phyloP scores from a whole-genome alignment of 2,888 invertebrate species.

The Fragum sueziense region DNA sequence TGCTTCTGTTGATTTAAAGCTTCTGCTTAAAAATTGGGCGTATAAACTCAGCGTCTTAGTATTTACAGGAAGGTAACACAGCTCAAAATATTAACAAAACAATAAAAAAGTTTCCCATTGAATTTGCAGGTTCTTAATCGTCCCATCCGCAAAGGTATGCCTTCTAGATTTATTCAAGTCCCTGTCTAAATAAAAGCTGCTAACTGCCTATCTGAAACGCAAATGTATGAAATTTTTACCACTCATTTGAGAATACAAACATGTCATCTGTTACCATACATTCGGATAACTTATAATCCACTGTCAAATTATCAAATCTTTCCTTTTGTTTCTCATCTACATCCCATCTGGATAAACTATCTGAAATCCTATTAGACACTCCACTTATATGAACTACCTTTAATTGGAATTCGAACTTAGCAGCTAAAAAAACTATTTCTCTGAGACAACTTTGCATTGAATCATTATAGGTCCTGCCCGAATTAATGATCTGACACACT shows the following conservation, averaged over 20 bases:
- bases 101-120: background rate
- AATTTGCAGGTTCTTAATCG: background rate
- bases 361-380: no score
- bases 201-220: background rate
- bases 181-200: background rate
- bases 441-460: constrained; percentile 6
- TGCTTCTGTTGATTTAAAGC: no score
- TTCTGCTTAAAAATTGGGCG: no score
- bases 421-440: constrained; percentile 11
- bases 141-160: background rate
- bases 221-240: background rate
- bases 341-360: no score
- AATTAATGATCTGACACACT: background rate
- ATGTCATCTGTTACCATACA: background rate
- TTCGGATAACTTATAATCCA: background rate
- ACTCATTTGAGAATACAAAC: background rate
- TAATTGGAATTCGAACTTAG: constrained; percentile 1
- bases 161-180: background rate
- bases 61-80: no score
- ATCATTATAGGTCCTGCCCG: background rate
- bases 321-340: no score
- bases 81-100: no score
- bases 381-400: no score
- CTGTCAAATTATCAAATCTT: background rate
- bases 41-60: no score